These are phyloP conservation scores for Cyanoderma ruficeps DNA, from an alignment of 2,113 vertebrate species.

Conservation along the genomic window DNA sequence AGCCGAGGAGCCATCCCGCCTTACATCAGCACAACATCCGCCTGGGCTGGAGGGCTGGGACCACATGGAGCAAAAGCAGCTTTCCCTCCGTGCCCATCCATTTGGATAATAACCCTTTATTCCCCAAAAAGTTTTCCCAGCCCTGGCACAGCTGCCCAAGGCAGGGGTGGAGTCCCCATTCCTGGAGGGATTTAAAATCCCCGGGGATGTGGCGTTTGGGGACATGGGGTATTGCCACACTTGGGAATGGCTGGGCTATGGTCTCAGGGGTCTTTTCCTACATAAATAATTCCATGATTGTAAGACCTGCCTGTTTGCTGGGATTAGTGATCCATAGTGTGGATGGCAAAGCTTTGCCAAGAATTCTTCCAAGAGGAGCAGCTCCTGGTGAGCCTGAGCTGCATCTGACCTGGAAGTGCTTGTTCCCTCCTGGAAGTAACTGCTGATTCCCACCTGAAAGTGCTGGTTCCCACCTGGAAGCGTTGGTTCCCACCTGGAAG, in stretches of 20 bases:
- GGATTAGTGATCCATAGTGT: not conserved
- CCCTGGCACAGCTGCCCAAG: no score
- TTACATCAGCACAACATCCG: not conserved
- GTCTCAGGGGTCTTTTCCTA: not conserved
- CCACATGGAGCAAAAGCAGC: not conserved
- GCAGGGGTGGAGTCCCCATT: no score
- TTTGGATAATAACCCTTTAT: no score
- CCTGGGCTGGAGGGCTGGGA: not conserved
- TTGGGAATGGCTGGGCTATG: not conserved
- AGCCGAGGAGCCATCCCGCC: not conserved
- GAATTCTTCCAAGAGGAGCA: not conserved
- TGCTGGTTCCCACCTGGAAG: not conserved
- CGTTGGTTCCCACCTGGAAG: not conserved
- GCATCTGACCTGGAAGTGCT: not conserved
- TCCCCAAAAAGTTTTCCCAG: no score
- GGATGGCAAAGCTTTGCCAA: not conserved
- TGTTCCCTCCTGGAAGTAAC: not conserved
- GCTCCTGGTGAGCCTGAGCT: not conserved
- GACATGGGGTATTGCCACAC: accelerated
- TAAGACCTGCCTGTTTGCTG: not conserved
- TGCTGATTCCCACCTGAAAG: not conserved
- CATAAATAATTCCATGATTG: not conserved
- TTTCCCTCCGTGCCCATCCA: not conserved
- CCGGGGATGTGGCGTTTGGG: not conserved
- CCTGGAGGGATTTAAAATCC: not conserved